Percentiles rank a stretch among this genome's conserved stretches.
These are phyloP conservation scores for Sterrhoptilus dennistouni DNA, from an alignment of 2,113 vertebrate genomes.

Conservation along the genomic window DNA sequence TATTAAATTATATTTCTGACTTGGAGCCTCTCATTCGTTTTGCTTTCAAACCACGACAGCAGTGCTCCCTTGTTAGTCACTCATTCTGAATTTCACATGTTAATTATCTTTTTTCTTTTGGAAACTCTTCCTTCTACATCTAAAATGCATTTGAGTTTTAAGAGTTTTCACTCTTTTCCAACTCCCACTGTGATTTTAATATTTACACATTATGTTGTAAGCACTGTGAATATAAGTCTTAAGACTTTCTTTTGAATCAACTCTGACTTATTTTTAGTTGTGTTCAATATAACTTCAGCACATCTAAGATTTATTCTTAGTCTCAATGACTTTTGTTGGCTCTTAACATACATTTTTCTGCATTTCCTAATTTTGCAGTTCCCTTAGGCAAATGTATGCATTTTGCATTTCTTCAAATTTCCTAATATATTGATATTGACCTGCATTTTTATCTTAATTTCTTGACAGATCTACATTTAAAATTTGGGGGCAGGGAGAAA, in stretches of 20 bases:
- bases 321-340: not conserved
- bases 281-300: not conserved
- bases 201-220: not conserved
- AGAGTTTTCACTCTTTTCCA: constrained; percentile 19
- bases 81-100: constrained; percentile 29
- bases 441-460: not conserved
- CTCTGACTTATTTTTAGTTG: not conserved
- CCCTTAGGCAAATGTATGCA: not conserved
- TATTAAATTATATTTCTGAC: no score
- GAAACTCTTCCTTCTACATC: not conserved
- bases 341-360: not conserved
- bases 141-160: not conserved
- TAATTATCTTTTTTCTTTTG: constrained; percentile 3
- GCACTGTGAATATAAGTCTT: not conserved
- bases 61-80: not conserved
- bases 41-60: no score
- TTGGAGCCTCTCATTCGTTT: no score
- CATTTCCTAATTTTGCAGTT: not conserved
- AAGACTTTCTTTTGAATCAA: not conserved
- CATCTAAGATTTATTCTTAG: not conserved
- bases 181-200: not conserved
- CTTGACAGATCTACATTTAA: not conserved
- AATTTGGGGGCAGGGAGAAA: not conserved
- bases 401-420: not conserved
- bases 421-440: not conserved